Evolutionary conservation across 2,888 invertebrate species (phyloP).

Genomic region (Ischnus inquisitorius): DNA sequence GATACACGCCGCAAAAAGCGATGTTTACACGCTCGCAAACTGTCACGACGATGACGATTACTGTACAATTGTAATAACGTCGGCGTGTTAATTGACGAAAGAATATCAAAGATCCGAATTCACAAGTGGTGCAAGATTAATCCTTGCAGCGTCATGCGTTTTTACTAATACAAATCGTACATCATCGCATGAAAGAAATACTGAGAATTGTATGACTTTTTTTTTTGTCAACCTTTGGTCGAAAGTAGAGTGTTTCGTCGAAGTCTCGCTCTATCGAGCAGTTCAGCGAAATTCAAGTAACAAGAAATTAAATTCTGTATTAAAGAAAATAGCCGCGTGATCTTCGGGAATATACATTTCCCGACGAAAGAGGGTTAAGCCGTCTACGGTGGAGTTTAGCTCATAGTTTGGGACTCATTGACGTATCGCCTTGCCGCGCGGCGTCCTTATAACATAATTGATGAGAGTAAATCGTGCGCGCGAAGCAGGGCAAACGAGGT

Average conservation of each 20-base stretch:
- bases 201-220: no score
- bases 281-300: no score
- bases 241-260: background rate
- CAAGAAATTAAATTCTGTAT: no score
- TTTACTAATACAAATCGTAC: no score
- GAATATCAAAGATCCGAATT: background rate
- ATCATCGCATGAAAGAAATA: no score
- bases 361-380: background rate
- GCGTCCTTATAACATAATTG: constrained; percentile 82
- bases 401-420: constrained; percentile 40
- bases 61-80: background rate
- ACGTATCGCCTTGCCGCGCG: constrained; percentile 72
- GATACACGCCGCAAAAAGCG: background rate
- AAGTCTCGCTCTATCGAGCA: no score
- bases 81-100: background rate
- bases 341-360: background rate
- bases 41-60: background rate
- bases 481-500: constrained; percentile 68
- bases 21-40: constrained; percentile 53
- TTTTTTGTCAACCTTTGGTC: background rate
- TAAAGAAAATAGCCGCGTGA: background rate
- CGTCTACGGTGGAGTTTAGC: constrained; percentile 26
- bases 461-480: constrained; percentile 74
- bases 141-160: no score
- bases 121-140: no score